phyloP scores from a whole-genome alignment of 2,113 vertebrate species.

The Protobothrops flavoviridis region DNA sequence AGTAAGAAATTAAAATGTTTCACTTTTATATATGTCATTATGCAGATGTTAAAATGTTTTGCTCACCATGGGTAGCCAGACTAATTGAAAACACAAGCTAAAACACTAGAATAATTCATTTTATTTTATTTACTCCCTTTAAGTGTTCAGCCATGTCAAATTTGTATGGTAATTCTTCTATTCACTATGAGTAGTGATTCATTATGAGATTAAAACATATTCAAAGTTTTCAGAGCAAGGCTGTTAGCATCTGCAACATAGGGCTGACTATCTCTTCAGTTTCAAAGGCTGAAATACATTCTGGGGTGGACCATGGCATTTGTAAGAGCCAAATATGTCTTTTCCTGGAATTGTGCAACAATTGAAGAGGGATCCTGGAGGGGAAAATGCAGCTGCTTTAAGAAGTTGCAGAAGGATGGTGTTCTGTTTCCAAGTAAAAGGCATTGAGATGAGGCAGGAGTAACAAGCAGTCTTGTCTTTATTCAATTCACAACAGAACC shows the following conservation, averaged over 20 bases:
- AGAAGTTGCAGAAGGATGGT: not conserved
- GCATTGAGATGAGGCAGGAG: no score
- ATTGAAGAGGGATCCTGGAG: not conserved
- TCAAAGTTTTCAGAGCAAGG: not conserved
- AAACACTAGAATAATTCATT: not conserved
- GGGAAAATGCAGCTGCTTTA: not conserved
- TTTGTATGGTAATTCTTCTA: not conserved
- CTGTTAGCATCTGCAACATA: not conserved
- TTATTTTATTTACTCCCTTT: not conserved
- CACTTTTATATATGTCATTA: not conserved
- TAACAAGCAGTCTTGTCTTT: no score
- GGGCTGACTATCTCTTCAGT: not conserved
- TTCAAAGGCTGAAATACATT: not conserved
- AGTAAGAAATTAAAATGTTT: not conserved
- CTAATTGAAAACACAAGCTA: not conserved
- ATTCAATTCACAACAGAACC: no score
- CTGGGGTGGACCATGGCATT: not conserved
- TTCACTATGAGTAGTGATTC: not conserved
- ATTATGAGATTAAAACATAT: not conserved
- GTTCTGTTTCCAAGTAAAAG: no score
- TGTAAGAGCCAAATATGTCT: not conserved
- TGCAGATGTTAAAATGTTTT: not conserved
- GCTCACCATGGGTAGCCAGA: not conserved
- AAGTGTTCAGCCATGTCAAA: not conserved
- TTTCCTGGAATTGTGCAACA: not conserved